A percentile compares a stretch with the other conserved stretches of the same genome.
Evolutionary conservation across 2,797 vertebrate species (phyloP).

Genomic region (Delichon dasypus): DNA sequence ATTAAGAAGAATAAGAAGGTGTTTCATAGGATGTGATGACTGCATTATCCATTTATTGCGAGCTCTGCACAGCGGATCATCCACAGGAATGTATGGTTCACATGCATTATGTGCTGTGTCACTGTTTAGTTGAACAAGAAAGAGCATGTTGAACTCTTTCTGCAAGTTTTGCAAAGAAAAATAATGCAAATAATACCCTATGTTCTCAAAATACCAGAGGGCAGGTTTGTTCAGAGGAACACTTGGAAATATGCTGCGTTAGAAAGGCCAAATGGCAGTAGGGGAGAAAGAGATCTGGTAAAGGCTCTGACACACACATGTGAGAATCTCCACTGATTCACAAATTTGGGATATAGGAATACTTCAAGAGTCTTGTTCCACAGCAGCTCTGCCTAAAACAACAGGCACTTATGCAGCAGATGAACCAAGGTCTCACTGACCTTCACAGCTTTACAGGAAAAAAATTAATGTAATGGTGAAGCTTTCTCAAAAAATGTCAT

Average conservation of each 20-base stretch:
- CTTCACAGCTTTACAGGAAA: slow-evolving; percentile 10
- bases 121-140: background rate
- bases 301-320: background rate
- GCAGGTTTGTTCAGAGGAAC: background rate
- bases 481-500: slow-evolving; percentile 31
- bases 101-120: background rate
- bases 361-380: background rate
- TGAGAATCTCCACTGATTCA: background rate
- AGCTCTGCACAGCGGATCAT: background rate
- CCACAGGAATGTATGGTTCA: background rate
- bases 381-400: background rate
- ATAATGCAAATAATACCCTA: background rate
- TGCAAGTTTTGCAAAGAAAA: background rate
- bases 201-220: background rate
- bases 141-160: background rate
- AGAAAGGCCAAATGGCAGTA: background rate
- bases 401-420: background rate
- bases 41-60: background rate
- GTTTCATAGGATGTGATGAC: background rate
- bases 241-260: accelerated
- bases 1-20: background rate
- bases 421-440: slow-evolving; percentile 47
- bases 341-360: background rate
- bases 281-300: background rate
- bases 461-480: slow-evolving; percentile 26